A percentile compares a stretch with the other conserved stretches of the same genome.
Evolutionary conservation across 2,797 vertebrate species (phyloP).

Genomic region (Chelon labrosus): DNA sequence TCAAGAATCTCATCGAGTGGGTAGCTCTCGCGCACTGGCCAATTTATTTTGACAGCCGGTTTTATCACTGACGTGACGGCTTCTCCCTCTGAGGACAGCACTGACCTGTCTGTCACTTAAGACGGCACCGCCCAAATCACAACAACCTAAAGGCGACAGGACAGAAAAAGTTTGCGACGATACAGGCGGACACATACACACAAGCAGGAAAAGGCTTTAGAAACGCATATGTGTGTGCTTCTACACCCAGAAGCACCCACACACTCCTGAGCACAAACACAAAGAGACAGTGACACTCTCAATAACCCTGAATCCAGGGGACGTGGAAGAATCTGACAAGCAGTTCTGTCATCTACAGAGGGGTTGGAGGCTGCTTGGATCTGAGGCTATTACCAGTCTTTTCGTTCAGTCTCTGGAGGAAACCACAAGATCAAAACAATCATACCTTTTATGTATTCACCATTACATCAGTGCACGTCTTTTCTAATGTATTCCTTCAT

Average conservation of each 20-base stretch:
- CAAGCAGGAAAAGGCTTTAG: not conserved
- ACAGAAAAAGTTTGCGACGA: conserved; percentile 39
- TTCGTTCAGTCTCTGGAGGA: conserved; percentile 51
- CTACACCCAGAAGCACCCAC: conserved; percentile 4
- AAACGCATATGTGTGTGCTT: not conserved
- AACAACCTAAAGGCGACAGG: conserved; percentile 57
- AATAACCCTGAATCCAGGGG: conserved; percentile 53
- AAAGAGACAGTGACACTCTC: conserved; percentile 69
- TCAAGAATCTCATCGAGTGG: conserved; percentile 44
- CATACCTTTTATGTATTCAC: conserved; percentile 26
- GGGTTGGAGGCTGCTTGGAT: conserved; percentile 30
- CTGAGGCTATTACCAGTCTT: conserved; percentile 46
- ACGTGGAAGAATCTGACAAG: conserved; percentile 58
- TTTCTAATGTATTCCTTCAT: conserved; percentile 20
- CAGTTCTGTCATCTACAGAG: conserved; percentile 25
- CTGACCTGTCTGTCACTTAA: conserved; percentile 71
- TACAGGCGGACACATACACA: conserved; percentile 28
- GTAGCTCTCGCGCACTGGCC: conserved; percentile 30
- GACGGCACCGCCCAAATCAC: conserved; percentile 58
- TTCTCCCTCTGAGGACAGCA: conserved; percentile 57
- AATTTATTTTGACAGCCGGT: conserved; percentile 66
- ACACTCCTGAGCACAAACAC: conserved; percentile 39
- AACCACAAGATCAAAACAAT: conserved; percentile 35
- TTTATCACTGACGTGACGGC: conserved; percentile 72
- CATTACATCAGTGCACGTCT: conserved; percentile 29